Evolutionary conservation across 2,888 invertebrate genomes (phyloP), one percentile per base, ranked within the genome.

Genomic region (Nephrocerus scutellatus): DNA sequence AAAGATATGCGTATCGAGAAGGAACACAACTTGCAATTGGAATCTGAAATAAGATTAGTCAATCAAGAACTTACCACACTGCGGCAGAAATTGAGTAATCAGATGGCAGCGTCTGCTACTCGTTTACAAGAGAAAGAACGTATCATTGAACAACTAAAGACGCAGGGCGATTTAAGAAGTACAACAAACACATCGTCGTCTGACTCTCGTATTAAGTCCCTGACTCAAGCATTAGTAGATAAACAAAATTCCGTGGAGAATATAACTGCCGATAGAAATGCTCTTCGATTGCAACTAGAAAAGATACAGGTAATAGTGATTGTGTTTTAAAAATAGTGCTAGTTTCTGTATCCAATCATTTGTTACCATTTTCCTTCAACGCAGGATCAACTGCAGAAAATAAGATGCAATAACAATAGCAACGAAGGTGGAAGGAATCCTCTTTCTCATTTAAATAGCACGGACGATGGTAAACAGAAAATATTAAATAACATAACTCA

Each of bases 231-330:
- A 29, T 70, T 93, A 22, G 84, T 92, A 39, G 77, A 83, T 57
- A 90, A 87, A 59, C 93, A 93, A 66, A 82, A 81, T 28, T 77
- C 80, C 49, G 71, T 93, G n/a, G 92, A 93, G 61, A 73, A 79
- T 14, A 71, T 88, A 26, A 77, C 87, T 37, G 83, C 85, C 1
- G 91, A 92, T 56, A 81, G 87, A 59, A 90, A 90, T 70, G 87
- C 89, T 14, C 70, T 92, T 34, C 74, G 76, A 50, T 72, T 92
- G 52, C 90, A 91, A 59, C 65, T 91, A 53, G 91, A 92, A 61
- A 82, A 87, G 59, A 63, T 80, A 36, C 80, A 84, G 72, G 85
- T 84, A 57, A 57, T 52, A 45, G 6, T 14, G 5, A 30, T 9
- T 10, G n/a, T 19, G 15, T 15, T 15, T n/a, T n/a, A n/a, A n/a